These are phyloP conservation scores for Nestor notabilis DNA, from an alignment of 2,113 vertebrate species.

Conservation along the genomic window DNA sequence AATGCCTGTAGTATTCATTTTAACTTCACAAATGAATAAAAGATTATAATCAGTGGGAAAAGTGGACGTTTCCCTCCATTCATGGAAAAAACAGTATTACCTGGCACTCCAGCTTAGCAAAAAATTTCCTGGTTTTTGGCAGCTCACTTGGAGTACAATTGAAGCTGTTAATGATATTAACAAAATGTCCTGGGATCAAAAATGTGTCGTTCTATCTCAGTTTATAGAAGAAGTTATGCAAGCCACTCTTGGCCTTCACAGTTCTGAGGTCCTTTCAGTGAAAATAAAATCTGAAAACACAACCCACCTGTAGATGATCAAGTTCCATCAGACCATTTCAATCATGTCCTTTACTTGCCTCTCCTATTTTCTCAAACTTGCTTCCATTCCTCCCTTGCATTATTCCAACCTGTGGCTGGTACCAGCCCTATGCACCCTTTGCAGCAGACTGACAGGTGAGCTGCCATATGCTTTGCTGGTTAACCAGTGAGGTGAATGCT, in stretches of 20 bases:
- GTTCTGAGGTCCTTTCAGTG: not conserved
- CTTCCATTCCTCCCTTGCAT: not conserved
- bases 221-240: not conserved
- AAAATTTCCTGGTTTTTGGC: slow-evolving; percentile 17
- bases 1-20: slow-evolving; percentile 20
- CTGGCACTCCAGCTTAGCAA: slow-evolving; percentile 2
- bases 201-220: slow-evolving; percentile 4
- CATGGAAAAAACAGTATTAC: slow-evolving; percentile 56
- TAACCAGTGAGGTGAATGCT: not conserved
- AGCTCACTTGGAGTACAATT: not conserved
- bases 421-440: not conserved
- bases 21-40: slow-evolving; percentile 30
- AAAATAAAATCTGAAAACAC: not conserved
- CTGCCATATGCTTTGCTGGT: not conserved
- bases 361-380: not conserved
- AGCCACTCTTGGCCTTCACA: not conserved
- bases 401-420: not conserved
- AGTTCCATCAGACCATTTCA: not conserved
- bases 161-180: slow-evolving; percentile 42
- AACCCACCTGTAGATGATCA: not conserved
- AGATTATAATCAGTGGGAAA: slow-evolving; percentile 53
- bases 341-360: not conserved
- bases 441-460: not conserved
- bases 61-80: slow-evolving; percentile 29
- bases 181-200: slow-evolving; percentile 19